A percentile compares a stretch with the other conserved stretches of the same genome.
phyloP scores from a whole-genome alignment of 1,140 invertebrate species.

The Bombus breviceps region DNA sequence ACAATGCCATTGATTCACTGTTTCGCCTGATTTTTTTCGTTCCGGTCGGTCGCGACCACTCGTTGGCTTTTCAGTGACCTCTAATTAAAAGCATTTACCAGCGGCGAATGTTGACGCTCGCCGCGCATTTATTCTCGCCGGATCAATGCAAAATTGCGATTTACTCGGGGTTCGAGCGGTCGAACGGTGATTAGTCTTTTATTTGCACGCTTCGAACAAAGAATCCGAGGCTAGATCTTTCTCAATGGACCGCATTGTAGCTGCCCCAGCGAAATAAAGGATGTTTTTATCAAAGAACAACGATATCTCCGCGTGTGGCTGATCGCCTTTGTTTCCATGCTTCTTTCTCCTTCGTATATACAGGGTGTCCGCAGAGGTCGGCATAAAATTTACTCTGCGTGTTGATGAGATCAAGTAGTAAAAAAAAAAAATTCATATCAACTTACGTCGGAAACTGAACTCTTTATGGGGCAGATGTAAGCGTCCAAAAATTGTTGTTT shows the following conservation, averaged over 20 bases:
- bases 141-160: conserved; percentile 1
- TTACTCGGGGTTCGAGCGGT: background rate
- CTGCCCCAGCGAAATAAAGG: background rate
- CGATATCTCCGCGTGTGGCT: background rate
- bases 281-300: conserved; percentile 8
- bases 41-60: background rate
- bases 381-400: no score
- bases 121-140: background rate
- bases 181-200: conserved; percentile 5
- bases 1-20: conserved; percentile 18
- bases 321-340: background rate
- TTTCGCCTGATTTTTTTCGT: conserved; percentile 5
- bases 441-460: no score
- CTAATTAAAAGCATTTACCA: conserved; percentile 24
- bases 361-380: no score
- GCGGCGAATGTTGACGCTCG: background rate
- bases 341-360: background rate
- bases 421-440: no score
- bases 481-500: no score
- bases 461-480: fast-evolving
- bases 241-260: conserved; percentile 10
- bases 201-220: conserved; percentile 2
- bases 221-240: conserved; percentile 1
- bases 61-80: background rate
- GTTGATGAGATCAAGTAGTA: no score